Evolutionary conservation across 2,113 vertebrate species (phyloP), one percentile per base, ranked within the genome.

Genomic region (Anser brachyrhynchus): DNA sequence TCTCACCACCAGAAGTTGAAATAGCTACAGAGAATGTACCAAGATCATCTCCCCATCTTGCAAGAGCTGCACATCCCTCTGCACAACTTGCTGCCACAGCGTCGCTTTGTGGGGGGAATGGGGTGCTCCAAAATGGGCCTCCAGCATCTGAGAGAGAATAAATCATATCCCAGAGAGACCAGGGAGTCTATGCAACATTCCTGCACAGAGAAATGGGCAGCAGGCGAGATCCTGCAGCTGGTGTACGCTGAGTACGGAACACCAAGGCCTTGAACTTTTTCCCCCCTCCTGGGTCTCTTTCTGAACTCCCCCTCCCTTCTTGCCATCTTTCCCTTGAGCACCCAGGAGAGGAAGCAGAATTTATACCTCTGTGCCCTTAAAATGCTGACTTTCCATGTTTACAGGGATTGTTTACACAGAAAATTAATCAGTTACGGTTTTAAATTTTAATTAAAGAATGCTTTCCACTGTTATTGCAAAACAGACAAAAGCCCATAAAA

Each of bases 381-480:
- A 98, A 97, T 93, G 97, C 98, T 98, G 98, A 98, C 98, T 97
- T 98, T 89, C 96, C 93, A 89, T 98, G 97, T 98, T 98, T 98
- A 98, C 97, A 97, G 81, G 74, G 95, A 95, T 95, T 98, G 98
- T 98, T 98, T 98, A 97, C 96, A 97, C 96, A 97, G 98, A 98
- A 98, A 98, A 98, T 98, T 98, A 98, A 98, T 98, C 98, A 97
- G 98, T 98, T 98, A 98, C 97, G 96, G 98, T 98, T 98, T 98
- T 98, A 98, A 98, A 98, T 98, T 98, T 98, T 98, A 98, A 98
- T 98, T 98, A 98, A 98, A 97, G 98, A 98, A 97, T 97, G 97
- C 97, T 98, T 98, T 98, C 97, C 95, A 95, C 96, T 98, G 97
- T 98, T 98, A 98, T 97, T 98, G 95, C 97, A 98, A 98, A 97